These are phyloP conservation scores for Dysmachus trigonus DNA, from an alignment of 2,888 invertebrate genomes.

Conservation along the genomic window DNA sequence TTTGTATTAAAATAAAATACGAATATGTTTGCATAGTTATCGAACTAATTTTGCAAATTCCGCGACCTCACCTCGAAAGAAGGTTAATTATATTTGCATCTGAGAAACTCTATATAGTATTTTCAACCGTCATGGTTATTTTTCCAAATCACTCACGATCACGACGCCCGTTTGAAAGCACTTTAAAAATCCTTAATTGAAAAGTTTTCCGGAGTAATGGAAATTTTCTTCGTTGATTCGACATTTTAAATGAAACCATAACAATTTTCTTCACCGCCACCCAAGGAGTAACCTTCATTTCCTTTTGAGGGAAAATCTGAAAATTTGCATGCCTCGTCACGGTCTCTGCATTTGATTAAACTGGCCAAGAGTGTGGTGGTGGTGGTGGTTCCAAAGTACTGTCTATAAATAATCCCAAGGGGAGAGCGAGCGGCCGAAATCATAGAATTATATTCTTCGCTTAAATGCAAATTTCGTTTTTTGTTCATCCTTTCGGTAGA, in stretches of 20 bases:
- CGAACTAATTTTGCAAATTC: too few relatives aligned
- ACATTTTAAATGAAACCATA: conserved; percentile 41
- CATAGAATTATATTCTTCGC: conserved; percentile 38
- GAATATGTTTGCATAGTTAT: too few relatives aligned
- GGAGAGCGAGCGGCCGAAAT: neutral
- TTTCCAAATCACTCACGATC: conserved; percentile 4
- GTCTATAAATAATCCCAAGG: conserved; percentile 37
- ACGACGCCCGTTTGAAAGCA: neutral
- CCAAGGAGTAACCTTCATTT: conserved; percentile 11
- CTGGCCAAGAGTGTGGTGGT: neutral
- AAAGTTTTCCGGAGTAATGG: conserved; percentile 29
- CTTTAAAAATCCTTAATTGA: conserved; percentile 37
- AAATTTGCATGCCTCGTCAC: conserved; percentile 43
- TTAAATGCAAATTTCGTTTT: conserved; percentile 38
- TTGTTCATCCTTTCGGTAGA: conserved; percentile 2
- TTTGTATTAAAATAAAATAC: too few relatives aligned
- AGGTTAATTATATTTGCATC: neutral
- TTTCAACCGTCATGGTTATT: neutral
- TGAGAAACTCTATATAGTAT: too few relatives aligned
- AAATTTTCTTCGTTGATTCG: conserved; percentile 27
- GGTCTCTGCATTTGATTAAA: conserved; percentile 42
- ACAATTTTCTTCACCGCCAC: conserved; percentile 35
- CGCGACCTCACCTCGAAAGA: neutral
- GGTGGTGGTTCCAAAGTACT: neutral
- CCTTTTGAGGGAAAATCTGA: conserved; percentile 15